phyloP scores from a whole-genome alignment of 1,140 invertebrate genomes.

The Diorhabda carinulata region DNA sequence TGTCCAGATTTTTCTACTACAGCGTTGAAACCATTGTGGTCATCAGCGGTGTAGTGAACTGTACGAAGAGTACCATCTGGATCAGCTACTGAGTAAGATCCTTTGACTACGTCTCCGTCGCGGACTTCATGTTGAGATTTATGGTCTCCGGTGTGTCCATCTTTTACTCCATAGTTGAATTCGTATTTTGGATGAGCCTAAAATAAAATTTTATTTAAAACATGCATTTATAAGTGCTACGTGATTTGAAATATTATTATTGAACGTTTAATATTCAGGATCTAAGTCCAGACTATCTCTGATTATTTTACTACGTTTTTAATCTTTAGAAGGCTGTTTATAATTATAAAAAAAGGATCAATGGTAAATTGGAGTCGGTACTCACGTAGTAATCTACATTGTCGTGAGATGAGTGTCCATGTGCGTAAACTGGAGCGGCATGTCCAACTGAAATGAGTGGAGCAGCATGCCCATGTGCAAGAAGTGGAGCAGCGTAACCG shows the following conservation, averaged over 20 bases:
- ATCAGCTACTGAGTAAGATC: slow-evolving; percentile 60
- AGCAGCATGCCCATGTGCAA: background rate
- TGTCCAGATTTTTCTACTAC: slow-evolving; percentile 40
- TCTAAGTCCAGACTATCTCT: no score
- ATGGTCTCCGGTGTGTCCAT: slow-evolving; percentile 54
- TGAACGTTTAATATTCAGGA: no score
- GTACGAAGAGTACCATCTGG: slow-evolving; percentile 59
- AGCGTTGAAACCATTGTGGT: slow-evolving; percentile 51
- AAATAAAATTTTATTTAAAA: background rate
- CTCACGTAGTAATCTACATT: slow-evolving; percentile 36
- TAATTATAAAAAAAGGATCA: no score
- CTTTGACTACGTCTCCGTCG: slow-evolving; percentile 61
- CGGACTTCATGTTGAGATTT: slow-evolving; percentile 57
- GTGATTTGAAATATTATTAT: no score
- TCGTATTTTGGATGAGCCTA: slow-evolving; percentile 49
- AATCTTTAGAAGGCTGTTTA: no score
- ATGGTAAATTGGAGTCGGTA: background rate
- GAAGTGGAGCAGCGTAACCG: slow-evolving; percentile 28
- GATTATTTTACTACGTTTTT: no score
- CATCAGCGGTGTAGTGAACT: slow-evolving; percentile 62
- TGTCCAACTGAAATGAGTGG: background rate
- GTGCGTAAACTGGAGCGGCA: background rate
- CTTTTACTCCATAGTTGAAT: slow-evolving; percentile 54
- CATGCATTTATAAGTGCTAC: no score
- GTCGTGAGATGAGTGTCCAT: background rate